Evolutionary conservation across 2,113 vertebrate genomes (phyloP), one percentile per base, ranked within the genome.

Genomic region (Labeo catla): DNA sequence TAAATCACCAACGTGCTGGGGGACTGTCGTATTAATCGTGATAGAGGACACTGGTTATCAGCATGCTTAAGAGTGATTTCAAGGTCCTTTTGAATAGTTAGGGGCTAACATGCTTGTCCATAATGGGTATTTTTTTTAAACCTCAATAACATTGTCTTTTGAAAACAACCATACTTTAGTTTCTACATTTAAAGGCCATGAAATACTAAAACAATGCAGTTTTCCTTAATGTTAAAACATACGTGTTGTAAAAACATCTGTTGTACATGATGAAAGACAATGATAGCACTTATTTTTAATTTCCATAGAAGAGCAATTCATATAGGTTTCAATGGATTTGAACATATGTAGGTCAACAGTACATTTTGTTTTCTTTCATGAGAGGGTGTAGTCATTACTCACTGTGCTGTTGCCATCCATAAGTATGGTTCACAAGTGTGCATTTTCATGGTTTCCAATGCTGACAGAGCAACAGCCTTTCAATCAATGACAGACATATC

Each of bases 41-140:
- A 82, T 82, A 50, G 65, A 82, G 80, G 80, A 82, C 47, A 52
- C 80, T 82, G 47, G 80, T 82, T 82, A 82, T 82, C 47, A 82
- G 68, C 45, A 82, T 50, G 47, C 52, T 68, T 82, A 82, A 68
- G 80, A 82, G 61, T 21, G 63, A 68, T 82, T 82, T 82, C 45
- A 82, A 52, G 80, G 47, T 68, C 34, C 16, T 52, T 28, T 70
- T 50, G 13, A 19, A 68, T 52, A 52, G 39, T 34, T 65, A 28
- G 28, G 7, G n/a, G 36, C 36, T 4, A 61, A 45, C 36, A 61
- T 61, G 19, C 34, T 59, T 61, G 10, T 8, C 54, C 11, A 21
- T 11, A 23, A 57, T 7, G 13, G 28, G 4, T 57, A 10, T 45
- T 8, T 57, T 21, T 79, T n/a, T 43, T 12, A 59, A 59, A 21